Percentiles rank a stretch among this genome's conserved stretches.
phyloP scores from a whole-genome alignment of 1,140 invertebrate species.

The Mya arenaria region DNA sequence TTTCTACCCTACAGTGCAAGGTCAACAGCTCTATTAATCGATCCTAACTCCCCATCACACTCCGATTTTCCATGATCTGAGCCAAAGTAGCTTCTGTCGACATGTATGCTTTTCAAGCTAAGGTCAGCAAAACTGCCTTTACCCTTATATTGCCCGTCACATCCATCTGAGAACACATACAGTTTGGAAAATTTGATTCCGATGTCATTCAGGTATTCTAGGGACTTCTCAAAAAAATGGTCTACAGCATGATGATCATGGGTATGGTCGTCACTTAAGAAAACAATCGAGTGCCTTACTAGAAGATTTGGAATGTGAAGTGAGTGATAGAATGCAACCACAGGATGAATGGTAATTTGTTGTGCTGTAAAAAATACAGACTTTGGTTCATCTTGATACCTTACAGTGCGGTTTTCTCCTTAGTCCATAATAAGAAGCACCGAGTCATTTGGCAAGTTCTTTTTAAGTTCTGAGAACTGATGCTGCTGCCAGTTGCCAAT shows the following conservation, averaged over 20 bases:
- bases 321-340: background rate
- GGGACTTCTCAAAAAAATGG: background rate
- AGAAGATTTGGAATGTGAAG: background rate
- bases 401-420: too few species aligned
- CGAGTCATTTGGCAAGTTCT: too few species aligned
- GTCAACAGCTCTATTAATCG: background rate
- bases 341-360: background rate
- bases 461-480: too few species aligned
- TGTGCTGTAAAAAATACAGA: too few species aligned
- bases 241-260: constrained; percentile 7
- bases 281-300: background rate
- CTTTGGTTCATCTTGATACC: too few species aligned
- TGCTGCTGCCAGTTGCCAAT: too few species aligned
- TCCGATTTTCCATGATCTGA: constrained; percentile 1
- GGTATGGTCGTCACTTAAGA: background rate
- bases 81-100: background rate
- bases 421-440: too few species aligned
- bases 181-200: background rate
- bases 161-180: background rate
- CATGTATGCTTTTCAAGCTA: background rate
- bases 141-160: background rate
- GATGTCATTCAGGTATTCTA: background rate
- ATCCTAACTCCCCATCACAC: background rate
- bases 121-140: background rate
- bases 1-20: background rate